Evolutionary conservation across 2,797 vertebrate genomes (phyloP), one percentile per base, ranked within the genome.

Genomic region (Lacerta agilis): DNA sequence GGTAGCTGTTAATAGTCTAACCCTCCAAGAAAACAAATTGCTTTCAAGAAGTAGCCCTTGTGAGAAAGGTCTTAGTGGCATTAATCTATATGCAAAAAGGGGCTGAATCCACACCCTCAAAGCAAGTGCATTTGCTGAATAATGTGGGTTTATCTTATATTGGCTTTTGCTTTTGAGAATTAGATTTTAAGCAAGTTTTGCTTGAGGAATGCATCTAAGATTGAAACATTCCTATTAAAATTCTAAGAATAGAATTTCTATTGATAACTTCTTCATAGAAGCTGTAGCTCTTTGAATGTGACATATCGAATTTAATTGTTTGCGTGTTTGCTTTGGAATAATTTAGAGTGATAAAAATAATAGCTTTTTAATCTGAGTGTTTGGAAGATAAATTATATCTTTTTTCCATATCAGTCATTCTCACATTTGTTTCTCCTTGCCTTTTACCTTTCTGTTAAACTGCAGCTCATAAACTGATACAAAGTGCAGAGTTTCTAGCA

Each of bases 251-350:
- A 82, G 43, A 86, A 86, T 86, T 82, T 86, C 20, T 86, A 77
- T 58, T 77, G 43, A 86, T 82, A 43, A 55, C 33, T 9, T 76
- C 36, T 69, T 58, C 33, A 79, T 49, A 69, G 64, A 77, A 77
- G 29, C 29, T 86, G 33, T 55, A 71, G n/a, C 55, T 89, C 86
- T 92, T 79, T 88, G 83, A 64, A n/a, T 23, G 27, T 79, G 80
- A 45, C 92, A 91, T 85, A 90, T 94, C 73, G 90, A 41, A 83
- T 88, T 86, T 87, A 61, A 76, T 87, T 92, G n/a, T 89, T 23
- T 87, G 64, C 33, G 77, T 82, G 78, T 94, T 96, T 93, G 82
- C 71, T 90, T 91, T 82, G 81, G 76, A 92, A 90, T 93, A 86
- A 79, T 86, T 91, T 79, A 82, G 80, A 73, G 36, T 88, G 89